phyloP scores from a whole-genome alignment of 2,797 vertebrate genomes.

The Alca torda region DNA sequence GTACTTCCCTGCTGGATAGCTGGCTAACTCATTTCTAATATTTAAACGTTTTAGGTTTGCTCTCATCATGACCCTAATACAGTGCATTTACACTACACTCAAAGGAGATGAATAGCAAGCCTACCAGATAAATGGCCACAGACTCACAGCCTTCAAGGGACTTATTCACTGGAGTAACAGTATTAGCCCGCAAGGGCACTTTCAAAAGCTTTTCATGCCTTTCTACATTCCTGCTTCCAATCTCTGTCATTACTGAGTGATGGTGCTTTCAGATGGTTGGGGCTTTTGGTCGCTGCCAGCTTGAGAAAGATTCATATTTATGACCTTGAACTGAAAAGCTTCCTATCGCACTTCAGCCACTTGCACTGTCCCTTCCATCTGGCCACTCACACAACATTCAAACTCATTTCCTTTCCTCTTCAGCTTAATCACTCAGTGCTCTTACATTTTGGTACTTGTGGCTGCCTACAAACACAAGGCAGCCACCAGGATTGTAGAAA shows the following conservation, averaged over 20 bases:
- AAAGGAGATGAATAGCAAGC: conserved; percentile 62
- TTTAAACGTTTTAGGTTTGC: conserved; percentile 59
- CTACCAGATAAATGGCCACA: conserved; percentile 57
- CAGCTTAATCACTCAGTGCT: not conserved
- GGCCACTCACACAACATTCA: not conserved
- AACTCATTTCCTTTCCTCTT: not conserved
- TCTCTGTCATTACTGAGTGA: conserved; percentile 41
- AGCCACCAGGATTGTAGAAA: not conserved
- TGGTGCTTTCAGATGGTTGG: conserved; percentile 17
- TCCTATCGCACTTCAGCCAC: not conserved
- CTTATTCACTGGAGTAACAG: conserved; percentile 53
- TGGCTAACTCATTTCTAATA: conserved; percentile 33
- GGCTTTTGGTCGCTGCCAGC: conserved; percentile 14
- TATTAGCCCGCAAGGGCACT: conserved; percentile 57
- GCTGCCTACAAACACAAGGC: not conserved
- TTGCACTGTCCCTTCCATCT: not conserved
- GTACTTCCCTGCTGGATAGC: not conserved
- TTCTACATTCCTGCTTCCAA: conserved; percentile 36
- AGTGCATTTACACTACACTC: conserved; percentile 65
- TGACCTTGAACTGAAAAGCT: conserved; percentile 45
- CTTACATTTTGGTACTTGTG: not conserved
- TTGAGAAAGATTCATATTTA: conserved; percentile 42
- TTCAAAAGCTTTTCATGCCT: conserved; percentile 62
- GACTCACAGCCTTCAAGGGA: conserved; percentile 49
- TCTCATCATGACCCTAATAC: conserved; percentile 61